Conservation (phyloP, 2,888 invertebrate genomes). For the Nomada fucata region DNA sequence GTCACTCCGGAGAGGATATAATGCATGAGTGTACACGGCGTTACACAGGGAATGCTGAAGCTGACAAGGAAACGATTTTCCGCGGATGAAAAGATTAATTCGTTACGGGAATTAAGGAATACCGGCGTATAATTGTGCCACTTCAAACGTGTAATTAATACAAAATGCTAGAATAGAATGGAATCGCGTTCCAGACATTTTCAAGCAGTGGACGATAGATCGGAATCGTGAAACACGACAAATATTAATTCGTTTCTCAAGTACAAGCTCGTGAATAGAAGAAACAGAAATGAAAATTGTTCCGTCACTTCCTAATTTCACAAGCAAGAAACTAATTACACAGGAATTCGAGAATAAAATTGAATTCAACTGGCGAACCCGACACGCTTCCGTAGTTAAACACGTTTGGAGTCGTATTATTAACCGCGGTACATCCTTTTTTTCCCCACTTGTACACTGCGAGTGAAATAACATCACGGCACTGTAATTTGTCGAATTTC, state of each 20-base stretch:
- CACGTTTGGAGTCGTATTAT: background rate
- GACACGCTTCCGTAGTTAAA: no score
- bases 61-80: background rate
- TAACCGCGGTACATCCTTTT: background rate
- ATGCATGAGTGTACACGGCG: background rate
- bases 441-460: background rate
- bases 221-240: no score
- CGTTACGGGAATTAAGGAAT: no score
- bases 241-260: no score
- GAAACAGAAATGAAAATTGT: background rate
- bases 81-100: no score
- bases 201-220: no score
- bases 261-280: background rate
- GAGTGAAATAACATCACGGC: no score
- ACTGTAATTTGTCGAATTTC: slow-evolving; percentile 53
- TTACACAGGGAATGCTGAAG: background rate
- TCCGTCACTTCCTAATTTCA: background rate
- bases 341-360: background rate
- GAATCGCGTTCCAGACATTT: no score
- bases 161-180: no score
- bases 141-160: no score
- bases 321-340: background rate
- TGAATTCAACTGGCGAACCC: background rate
- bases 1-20: background rate
- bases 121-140: no score